Base-by-base conservation (phyloP, 2,797 vertebrate species). In the Muscicapa striata region DNA sequence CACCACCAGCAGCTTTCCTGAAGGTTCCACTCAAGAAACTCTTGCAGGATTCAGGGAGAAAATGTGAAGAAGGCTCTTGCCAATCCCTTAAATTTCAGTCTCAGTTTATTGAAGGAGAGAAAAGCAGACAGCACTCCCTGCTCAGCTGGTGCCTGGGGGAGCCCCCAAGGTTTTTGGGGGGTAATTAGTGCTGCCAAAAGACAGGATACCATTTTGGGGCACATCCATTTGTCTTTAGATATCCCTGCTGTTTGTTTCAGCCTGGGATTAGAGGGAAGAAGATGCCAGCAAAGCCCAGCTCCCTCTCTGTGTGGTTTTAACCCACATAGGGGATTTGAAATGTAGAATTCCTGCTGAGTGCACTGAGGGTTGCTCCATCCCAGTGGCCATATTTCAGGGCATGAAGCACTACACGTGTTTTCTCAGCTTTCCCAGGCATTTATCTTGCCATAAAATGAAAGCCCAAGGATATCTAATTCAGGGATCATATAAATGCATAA, bases 401-500 rank as follows among this genome's bases (percentile, higher is more conserved):
- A 29, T 67, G 59, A 40, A 91, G 29, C 57, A 62, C 38, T 59
- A 27, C 77, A 72, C 0, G 0, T 85, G 89, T 76, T 93, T 81
- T n/a, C 34, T 32, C 74, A 82, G 67, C 48, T 63, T 84, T 77
- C 32, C 74, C 29, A 73, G 67, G 30, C 57, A 64, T 86, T 82
- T 41, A 22, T 84, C 67, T 63, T 48, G 48, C 80, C 74, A 52
- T 69, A 32, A 91, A 94, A 90, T 24, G 20, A 63, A 89, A 87
- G 41, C 75, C 84, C 86, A 82, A 94, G 77, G 90, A 69, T 46
- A 63, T 84, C 88, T 84, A 68, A 90, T 84, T 91, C 77, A 41
- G 8, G 45, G 29, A 92, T 74, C 52, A 15, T 63, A 82, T 57
- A 92, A 93, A 91, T 82, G 38, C 74, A 74, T 40, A 59, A 13